A percentile compares a stretch with the other conserved stretches of the same genome.
Evolutionary conservation across 2,113 vertebrate genomes (phyloP).

Genomic region (Lates calcarifer): DNA sequence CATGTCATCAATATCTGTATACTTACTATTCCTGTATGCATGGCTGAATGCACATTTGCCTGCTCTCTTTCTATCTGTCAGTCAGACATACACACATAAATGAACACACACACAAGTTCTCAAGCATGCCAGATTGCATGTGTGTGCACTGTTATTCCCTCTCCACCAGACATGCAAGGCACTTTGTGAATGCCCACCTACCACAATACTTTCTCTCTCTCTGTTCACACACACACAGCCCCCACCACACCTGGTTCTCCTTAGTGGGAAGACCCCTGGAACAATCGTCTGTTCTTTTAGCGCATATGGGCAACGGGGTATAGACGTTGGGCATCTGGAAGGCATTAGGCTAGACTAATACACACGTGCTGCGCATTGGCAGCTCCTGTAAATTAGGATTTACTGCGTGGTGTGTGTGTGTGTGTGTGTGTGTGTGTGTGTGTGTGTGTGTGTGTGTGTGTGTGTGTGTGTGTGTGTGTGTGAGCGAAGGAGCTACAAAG

Average conservation of each 20-base stretch:
- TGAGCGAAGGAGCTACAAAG: neutral
- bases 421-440: neutral
- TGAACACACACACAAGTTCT: neutral
- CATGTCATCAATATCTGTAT: neutral
- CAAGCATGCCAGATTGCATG: neutral
- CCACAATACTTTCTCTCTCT: conserved; percentile 5
- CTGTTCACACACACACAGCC: neutral
- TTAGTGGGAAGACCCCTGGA: conserved; percentile 65
- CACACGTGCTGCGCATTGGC: conserved; percentile 63
- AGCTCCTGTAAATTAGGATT: conserved; percentile 72
- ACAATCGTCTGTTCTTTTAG: conserved; percentile 74
- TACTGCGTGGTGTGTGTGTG: conserved; percentile 18
- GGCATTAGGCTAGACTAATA: conserved; percentile 73
- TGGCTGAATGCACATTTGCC: neutral
- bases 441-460: too few species aligned
- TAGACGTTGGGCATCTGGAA: conserved; percentile 77
- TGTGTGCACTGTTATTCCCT: neutral
- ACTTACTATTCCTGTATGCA: neutral
- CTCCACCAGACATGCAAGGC: neutral
- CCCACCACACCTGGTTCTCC: conserved; percentile 70
- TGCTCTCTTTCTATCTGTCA: neutral
- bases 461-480: too few species aligned
- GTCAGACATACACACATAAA: neutral
- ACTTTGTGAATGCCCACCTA: conserved; percentile 9
- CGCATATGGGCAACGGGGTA: conserved; percentile 27